A percentile compares a stretch with the other conserved stretches of the same genome.
Evolutionary conservation across 1,140 invertebrate species (phyloP).

Genomic region (Caenorhabditis briggsae): DNA sequence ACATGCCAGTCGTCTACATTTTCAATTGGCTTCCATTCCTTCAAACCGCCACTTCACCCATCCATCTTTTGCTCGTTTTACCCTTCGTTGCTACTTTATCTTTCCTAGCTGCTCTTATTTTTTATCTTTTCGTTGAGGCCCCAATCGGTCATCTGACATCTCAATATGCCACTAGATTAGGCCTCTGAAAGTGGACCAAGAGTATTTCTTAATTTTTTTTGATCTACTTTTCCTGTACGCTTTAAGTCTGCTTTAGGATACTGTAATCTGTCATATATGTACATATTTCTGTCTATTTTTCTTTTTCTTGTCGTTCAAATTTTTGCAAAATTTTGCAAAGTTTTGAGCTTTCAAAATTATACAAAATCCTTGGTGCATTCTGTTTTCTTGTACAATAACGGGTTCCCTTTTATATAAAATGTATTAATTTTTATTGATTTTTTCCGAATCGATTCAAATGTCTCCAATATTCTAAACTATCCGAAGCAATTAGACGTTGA

Average conservation of each 20-base stretch:
- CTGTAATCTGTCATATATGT: too few species aligned
- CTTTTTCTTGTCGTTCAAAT: too few species aligned
- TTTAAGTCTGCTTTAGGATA: too few species aligned
- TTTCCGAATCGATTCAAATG: conserved; percentile 15
- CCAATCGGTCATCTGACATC: conserved; percentile 66
- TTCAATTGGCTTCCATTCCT: conserved; percentile 73
- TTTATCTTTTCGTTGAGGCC: conserved; percentile 73
- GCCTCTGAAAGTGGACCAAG: background rate
- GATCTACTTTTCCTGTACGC: too few species aligned
- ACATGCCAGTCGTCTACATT: conserved; percentile 75
- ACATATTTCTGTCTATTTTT: too few species aligned
- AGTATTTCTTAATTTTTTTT: too few species aligned
- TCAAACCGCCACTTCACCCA: conserved; percentile 68
- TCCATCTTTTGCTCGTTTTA: conserved; percentile 68
- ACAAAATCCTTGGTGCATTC: too few species aligned
- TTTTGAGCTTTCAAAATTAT: too few species aligned
- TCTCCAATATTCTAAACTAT: conserved; percentile 32
- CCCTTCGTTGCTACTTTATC: conserved; percentile 72
- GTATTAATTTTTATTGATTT: background rate
- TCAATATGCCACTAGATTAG: conserved; percentile 22
- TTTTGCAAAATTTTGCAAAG: too few species aligned
- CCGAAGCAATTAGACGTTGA: conserved; percentile 36
- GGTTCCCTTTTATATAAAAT: too few species aligned
- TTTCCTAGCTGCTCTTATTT: conserved; percentile 70
- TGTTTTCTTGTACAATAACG: too few species aligned